A percentile compares a stretch with the other conserved stretches of the same genome.
Evolutionary conservation across 1,140 invertebrate genomes (phyloP).

Genomic region (Gonatopus flavifemur): DNA sequence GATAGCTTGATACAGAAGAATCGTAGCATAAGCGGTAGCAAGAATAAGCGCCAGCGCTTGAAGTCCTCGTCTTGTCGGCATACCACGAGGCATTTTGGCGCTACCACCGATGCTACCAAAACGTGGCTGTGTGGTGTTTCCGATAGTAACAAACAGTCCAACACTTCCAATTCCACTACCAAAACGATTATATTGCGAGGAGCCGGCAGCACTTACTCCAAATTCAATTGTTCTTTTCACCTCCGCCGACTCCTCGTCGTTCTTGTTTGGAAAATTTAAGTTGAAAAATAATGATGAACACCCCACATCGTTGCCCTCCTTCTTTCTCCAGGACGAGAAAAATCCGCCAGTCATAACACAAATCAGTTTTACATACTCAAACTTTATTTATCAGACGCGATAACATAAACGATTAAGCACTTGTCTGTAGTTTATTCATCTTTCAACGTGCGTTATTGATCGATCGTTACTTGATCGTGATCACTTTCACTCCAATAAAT

Average conservation of each 20-base stretch:
- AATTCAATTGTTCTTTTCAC: slow-evolving; percentile 14
- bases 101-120: slow-evolving; percentile 6
- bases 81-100: slow-evolving; percentile 50
- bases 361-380: slow-evolving; percentile 7
- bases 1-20: slow-evolving; percentile 66
- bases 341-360: slow-evolving; percentile 44
- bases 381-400: slow-evolving; percentile 7
- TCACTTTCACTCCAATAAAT: too few relatives aligned
- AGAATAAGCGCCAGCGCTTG: slow-evolving; percentile 50
- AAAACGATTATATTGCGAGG: not conserved
- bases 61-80: slow-evolving; percentile 49
- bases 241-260: slow-evolving; percentile 7
- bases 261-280: slow-evolving; percentile 12
- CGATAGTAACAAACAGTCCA: slow-evolving; percentile 13
- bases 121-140: slow-evolving; percentile 15
- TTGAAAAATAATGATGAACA: slow-evolving; percentile 35
- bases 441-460: too few relatives aligned
- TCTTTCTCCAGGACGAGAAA: slow-evolving; percentile 30
- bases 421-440: too few relatives aligned
- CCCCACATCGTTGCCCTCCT: slow-evolving; percentile 33
- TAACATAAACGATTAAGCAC: too few relatives aligned
- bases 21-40: slow-evolving; percentile 63
- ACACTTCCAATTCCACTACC: slow-evolving; percentile 18
- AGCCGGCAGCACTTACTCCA: slow-evolving; percentile 8
- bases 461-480: too few relatives aligned